phyloP scores from a whole-genome alignment of 2,888 invertebrate genomes.

The Hyles lineata region DNA sequence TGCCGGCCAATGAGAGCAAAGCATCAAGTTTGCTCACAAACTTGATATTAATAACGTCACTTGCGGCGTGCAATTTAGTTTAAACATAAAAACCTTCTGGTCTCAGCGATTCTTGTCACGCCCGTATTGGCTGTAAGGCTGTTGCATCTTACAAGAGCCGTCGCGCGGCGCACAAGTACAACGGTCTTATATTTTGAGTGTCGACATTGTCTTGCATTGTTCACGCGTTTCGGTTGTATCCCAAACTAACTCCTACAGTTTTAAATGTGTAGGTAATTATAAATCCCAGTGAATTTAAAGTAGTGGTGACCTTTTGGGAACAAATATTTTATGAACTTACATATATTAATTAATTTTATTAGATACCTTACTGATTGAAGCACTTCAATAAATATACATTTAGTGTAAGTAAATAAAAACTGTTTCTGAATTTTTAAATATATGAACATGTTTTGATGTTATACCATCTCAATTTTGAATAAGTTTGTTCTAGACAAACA shows the following conservation, averaged over 20 bases:
- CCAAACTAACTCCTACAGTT: not conserved
- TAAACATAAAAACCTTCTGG: conserved; percentile 40
- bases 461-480: not conserved
- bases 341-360: conserved; percentile 10
- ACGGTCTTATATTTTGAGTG: not conserved
- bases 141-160: conserved; percentile 7
- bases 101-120: conserved; percentile 13
- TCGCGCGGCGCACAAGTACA: not conserved
- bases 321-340: conserved; percentile 53
- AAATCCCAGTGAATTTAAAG: conserved; percentile 60
- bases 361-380: not conserved
- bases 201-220: not conserved
- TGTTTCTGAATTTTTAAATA: not conserved
- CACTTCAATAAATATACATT: not conserved
- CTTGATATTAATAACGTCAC: conserved; percentile 35
- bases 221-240: not conserved
- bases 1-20: conserved; percentile 69
- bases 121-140: conserved; percentile 3
- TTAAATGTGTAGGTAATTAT: conserved; percentile 45
- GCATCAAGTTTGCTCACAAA: conserved; percentile 42
- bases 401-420: not conserved
- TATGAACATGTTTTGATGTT: not conserved
- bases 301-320: conserved; percentile 68
- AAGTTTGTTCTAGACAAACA: not conserved
- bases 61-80: conserved; percentile 47